These are phyloP conservation scores for Phyllostomus hastatus DNA, from an alignment of 2,113 vertebrate genomes.

Conservation along the genomic window DNA sequence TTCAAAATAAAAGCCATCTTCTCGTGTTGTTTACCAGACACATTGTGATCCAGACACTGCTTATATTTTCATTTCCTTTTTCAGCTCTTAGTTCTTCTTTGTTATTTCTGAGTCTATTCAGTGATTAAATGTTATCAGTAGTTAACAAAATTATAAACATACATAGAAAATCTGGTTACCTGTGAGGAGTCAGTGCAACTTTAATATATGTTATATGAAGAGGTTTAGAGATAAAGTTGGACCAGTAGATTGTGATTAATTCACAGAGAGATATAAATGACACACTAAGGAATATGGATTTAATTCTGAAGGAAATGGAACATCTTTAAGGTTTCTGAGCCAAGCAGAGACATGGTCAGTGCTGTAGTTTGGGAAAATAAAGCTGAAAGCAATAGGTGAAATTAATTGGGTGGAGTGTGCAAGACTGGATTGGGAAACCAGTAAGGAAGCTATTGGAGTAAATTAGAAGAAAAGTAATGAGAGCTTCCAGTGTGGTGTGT, in stretches of 20 bases:
- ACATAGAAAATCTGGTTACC: background rate
- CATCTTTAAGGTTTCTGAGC: background rate
- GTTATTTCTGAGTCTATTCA: background rate
- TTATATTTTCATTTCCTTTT: background rate
- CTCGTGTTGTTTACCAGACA: background rate
- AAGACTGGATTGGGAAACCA: background rate
- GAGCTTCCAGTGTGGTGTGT: background rate
- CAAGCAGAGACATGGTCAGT: background rate
- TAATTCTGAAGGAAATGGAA: slow-evolving; percentile 15
- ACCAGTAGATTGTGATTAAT: background rate
- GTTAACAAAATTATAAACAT: background rate
- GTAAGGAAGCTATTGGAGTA: background rate
- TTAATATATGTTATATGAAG: background rate
- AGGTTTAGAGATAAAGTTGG: background rate
- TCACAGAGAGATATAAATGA: background rate
- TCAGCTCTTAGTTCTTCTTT: background rate
- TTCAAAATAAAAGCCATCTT: background rate
- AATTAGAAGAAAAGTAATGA: slow-evolving; percentile 29
- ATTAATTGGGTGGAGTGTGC: background rate
- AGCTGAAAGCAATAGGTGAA: background rate
- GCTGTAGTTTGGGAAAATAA: background rate
- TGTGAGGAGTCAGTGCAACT: background rate
- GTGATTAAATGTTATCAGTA: background rate
- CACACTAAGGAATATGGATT: background rate
- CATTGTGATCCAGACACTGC: background rate